phyloP scores from a whole-genome alignment of 2,888 invertebrate genomes.

The Heliconius ismenius region DNA sequence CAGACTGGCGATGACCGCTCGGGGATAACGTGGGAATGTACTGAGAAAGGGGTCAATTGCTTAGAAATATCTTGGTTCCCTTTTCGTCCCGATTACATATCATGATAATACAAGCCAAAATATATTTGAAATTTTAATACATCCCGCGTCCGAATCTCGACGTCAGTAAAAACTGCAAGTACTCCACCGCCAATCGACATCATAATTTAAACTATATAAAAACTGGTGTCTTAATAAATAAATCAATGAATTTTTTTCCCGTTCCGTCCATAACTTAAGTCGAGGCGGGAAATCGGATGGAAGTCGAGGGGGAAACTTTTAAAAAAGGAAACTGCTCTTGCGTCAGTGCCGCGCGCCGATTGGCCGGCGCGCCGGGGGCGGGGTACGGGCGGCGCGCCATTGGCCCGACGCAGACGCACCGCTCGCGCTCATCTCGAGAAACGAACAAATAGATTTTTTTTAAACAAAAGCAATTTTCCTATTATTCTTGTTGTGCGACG shows the following conservation, averaged over 20 bases:
- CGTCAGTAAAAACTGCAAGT: constrained; percentile 54
- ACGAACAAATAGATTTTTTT: constrained; percentile 80
- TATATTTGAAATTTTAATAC: constrained; percentile 53
- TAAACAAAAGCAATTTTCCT: constrained; percentile 82
- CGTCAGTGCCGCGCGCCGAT: constrained; percentile 64
- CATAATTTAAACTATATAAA: constrained; percentile 75
- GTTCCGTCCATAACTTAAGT: constrained; percentile 75
- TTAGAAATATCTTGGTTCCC: constrained; percentile 37
- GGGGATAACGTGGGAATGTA: constrained; percentile 48
- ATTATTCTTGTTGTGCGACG: constrained; percentile 79
- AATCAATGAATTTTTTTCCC: constrained; percentile 72
- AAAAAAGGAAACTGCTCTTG: constrained; percentile 81
- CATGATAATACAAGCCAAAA: constrained; percentile 50
- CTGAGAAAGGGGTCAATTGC: constrained; percentile 45
- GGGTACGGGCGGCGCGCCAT: constrained; percentile 66
- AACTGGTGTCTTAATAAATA: constrained; percentile 74
- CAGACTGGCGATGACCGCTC: constrained; percentile 46
- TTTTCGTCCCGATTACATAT: constrained; percentile 41
- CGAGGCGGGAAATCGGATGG: constrained; percentile 80
- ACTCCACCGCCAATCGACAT: constrained; percentile 62
- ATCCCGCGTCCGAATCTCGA: constrained; percentile 44
- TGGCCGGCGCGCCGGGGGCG: constrained; percentile 72
- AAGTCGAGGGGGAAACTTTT: constrained; percentile 79
- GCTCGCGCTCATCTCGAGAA: constrained; percentile 77
- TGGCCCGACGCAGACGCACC: constrained; percentile 67